Conservation (phyloP, 2,888 invertebrate species). For the Cybosia mesomella region DNA sequence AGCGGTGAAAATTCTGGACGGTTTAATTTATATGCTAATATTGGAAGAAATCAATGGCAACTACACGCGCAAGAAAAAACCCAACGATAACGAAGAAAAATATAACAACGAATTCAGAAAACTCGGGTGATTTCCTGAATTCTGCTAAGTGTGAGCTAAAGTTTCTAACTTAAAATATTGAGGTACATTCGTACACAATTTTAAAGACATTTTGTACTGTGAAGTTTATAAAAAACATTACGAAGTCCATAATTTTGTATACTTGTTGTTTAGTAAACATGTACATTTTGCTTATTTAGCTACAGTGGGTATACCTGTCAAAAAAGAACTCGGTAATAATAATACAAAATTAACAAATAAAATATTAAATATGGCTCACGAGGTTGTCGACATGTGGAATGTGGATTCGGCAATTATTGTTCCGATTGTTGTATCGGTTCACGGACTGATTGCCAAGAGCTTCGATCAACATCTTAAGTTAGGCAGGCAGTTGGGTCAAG, state of each 20-base stretch:
- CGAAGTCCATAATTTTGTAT: neutral
- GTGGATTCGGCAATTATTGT: too few species aligned
- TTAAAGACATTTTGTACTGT: neutral
- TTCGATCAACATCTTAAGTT: too few species aligned
- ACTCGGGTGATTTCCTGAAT: conserved; percentile 1
- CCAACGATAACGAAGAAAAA: conserved; percentile 29
- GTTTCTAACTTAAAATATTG: neutral
- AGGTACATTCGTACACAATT: neutral
- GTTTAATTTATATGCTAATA: conserved; percentile 82
- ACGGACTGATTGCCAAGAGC: too few species aligned
- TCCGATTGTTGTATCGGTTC: too few species aligned
- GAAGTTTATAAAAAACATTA: neutral
- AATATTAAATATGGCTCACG: too few species aligned
- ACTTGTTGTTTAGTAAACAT: neutral
- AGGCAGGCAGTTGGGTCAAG: too few species aligned
- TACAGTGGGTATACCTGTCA: too few species aligned
- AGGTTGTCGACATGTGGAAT: too few species aligned
- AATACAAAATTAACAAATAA: too few species aligned
- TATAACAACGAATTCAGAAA: neutral
- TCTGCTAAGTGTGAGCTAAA: conserved; percentile 4
- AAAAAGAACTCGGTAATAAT: too few species aligned
- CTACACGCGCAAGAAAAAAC: conserved; percentile 35
- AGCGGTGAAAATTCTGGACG: conserved; percentile 57
- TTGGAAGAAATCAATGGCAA: conserved; percentile 55
- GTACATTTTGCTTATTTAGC: neutral